Percentiles rank a stretch among this genome's conserved stretches.
phyloP scores from a whole-genome alignment of 2,113 vertebrate genomes.

The Synchiropus splendidus region DNA sequence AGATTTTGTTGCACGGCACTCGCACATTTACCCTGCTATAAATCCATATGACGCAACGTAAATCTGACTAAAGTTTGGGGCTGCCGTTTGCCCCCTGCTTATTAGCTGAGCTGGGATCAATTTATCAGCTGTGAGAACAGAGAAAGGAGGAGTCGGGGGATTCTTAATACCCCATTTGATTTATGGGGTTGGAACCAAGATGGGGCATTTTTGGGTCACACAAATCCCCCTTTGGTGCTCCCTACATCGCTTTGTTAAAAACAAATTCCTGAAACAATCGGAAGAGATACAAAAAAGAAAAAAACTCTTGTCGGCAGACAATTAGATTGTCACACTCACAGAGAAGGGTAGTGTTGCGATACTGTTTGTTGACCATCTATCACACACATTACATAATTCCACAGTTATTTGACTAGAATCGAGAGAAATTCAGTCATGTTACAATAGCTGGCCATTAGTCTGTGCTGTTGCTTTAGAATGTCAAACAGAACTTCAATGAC shows the following conservation, averaged over 20 bases:
- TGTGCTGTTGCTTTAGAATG: conserved; percentile 52
- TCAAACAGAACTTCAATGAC: conserved; percentile 26
- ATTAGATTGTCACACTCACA: no score
- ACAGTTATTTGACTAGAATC: no score
- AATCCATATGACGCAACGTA: conserved; percentile 46
- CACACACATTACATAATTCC: neutral
- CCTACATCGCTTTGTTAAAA: conserved; percentile 12
- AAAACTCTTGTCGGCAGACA: no score
- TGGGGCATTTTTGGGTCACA: conserved; percentile 65
- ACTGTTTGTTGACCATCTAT: conserved; percentile 9
- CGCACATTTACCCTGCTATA: conserved; percentile 37
- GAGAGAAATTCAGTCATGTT: no score
- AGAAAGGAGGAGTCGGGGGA: conserved; percentile 34
- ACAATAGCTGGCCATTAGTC: conserved; percentile 45
- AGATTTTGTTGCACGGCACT: conserved; percentile 43
- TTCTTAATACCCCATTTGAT: conserved; percentile 44
- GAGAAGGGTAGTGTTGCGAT: no score
- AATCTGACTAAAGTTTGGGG: conserved; percentile 46
- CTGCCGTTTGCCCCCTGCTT: conserved; percentile 42
- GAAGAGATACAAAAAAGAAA: no score
- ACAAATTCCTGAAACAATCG: no score
- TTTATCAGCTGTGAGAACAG: conserved; percentile 60
- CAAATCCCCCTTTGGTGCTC: conserved; percentile 42
- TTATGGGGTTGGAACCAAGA: conserved; percentile 44
- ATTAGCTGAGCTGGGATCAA: conserved; percentile 53